Percentiles rank a stretch among this genome's conserved stretches.
phyloP scores from a whole-genome alignment of 2,888 invertebrate species.

The Papilio elwesi region DNA sequence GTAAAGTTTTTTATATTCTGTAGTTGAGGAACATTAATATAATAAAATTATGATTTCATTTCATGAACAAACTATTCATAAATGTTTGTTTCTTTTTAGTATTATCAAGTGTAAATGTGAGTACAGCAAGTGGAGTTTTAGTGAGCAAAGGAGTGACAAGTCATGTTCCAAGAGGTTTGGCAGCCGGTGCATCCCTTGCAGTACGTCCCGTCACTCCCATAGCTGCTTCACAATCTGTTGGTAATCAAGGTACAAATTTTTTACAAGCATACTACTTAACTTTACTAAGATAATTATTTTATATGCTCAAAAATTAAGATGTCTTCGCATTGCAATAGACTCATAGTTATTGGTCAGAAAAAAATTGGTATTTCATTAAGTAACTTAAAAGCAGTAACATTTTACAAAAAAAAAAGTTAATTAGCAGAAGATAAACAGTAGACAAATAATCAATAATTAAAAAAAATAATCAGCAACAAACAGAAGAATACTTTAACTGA shows the following conservation, averaged over 20 bases:
- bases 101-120: slow-evolving; percentile 69
- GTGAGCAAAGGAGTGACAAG: slow-evolving; percentile 71
- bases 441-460: background rate
- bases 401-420: background rate
- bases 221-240: slow-evolving; percentile 58
- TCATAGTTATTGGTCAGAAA: background rate
- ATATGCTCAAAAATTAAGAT: background rate
- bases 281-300: too few species aligned
- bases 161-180: slow-evolving; percentile 85
- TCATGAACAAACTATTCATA: slow-evolving; percentile 13
- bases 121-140: slow-evolving; percentile 65
- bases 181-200: slow-evolving; percentile 90
- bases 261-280: background rate
- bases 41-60: background rate
- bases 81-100: slow-evolving; percentile 50
- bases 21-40: too few species aligned
- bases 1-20: background rate
- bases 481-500: background rate
- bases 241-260: slow-evolving; percentile 53
- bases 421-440: background rate
- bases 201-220: slow-evolving; percentile 87
- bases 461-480: background rate
- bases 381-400: background rate
- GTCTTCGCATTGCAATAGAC: too few species aligned
- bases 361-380: background rate